Conservation (phyloP, 2,888 invertebrate species). For the Lochmaea capreae region DNA sequence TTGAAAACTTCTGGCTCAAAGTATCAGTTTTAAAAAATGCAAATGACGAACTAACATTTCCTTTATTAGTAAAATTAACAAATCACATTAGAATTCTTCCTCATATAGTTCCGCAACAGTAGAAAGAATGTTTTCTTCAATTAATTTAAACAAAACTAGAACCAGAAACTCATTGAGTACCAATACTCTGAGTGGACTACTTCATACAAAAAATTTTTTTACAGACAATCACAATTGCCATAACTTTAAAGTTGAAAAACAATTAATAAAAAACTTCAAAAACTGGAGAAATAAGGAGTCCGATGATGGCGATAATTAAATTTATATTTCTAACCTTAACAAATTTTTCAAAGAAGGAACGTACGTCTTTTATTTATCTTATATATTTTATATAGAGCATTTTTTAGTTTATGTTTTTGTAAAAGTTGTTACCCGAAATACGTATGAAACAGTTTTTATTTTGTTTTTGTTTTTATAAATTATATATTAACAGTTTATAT, state of each 20-base stretch:
- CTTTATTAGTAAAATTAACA: background rate
- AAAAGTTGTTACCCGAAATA: too few species aligned
- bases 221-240: background rate
- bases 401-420: too few species aligned
- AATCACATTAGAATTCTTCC: background rate
- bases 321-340: too few species aligned
- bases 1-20: background rate
- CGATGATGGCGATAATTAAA: too few species aligned
- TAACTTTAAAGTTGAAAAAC: background rate
- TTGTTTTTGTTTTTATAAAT: too few species aligned
- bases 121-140: background rate
- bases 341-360: too few species aligned
- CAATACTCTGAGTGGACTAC: background rate
- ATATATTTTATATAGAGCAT: too few species aligned
- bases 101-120: background rate
- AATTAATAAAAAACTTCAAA: too few species aligned
- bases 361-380: too few species aligned
- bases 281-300: too few species aligned
- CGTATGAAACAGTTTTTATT: too few species aligned
- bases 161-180: background rate
- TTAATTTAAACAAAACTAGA: slow-evolving; percentile 2
- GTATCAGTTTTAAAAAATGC: background rate
- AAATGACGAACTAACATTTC: background rate
- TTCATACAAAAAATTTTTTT: background rate
- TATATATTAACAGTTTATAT: too few species aligned